Conservation (phyloP, 2,797 vertebrate species). For the Amblyopsis hoosieri region DNA sequence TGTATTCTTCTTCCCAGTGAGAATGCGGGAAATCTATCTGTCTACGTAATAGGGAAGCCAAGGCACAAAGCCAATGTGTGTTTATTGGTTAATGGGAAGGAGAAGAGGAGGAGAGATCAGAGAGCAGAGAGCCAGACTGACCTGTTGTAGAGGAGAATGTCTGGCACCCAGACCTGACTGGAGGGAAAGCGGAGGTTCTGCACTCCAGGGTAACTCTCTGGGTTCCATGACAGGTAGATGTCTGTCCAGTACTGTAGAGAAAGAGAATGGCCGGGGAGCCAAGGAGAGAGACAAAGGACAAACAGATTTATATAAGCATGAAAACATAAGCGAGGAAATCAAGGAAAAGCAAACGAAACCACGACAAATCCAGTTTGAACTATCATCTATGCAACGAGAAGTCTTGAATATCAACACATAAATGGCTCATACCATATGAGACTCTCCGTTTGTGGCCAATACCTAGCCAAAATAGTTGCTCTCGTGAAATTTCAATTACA, state of each 20-base stretch:
- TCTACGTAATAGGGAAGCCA: neutral
- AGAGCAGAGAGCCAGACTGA: conserved; percentile 40
- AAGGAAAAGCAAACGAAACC: neutral
- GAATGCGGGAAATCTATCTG: neutral
- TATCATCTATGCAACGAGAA: no score
- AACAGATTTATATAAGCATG: neutral
- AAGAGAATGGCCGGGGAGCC: neutral
- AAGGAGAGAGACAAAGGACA: neutral
- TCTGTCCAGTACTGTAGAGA: conserved; percentile 83
- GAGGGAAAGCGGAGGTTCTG: conserved; percentile 88
- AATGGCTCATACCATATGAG: neutral
- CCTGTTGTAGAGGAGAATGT: conserved; percentile 94
- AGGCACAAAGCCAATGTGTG: neutral
- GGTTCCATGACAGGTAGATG: conserved; percentile 86
- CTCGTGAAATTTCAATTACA: no score
- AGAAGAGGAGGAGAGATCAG: neutral
- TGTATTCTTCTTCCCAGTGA: conserved; percentile 12
- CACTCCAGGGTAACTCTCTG: conserved; percentile 83
- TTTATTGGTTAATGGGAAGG: neutral
- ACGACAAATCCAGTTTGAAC: neutral
- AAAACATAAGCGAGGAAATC: no score
- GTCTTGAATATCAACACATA: neutral
- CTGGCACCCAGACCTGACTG: conserved; percentile 87
- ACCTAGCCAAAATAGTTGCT: no score
- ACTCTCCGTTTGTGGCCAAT: no score